Percentiles rank a stretch among this genome's conserved stretches.
Evolutionary conservation across 2,797 vertebrate species (phyloP).

Genomic region (Tokudaia tokunoshimensis): DNA sequence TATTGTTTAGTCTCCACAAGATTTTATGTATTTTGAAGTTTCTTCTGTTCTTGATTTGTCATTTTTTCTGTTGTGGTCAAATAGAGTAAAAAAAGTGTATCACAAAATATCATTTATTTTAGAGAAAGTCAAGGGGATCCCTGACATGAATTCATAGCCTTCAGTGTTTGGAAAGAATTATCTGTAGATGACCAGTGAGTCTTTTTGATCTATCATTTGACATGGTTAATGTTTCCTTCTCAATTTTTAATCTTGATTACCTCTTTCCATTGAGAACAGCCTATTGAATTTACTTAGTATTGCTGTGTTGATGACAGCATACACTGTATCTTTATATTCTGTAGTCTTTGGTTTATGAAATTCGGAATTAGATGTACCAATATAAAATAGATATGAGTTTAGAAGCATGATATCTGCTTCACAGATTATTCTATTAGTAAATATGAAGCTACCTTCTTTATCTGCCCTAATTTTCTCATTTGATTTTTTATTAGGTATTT

Average conservation of each 20-base stretch:
- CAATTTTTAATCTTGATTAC: not conserved
- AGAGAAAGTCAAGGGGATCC: not conserved
- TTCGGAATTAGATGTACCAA: not conserved
- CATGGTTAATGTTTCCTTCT: not conserved
- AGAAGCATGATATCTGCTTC: not conserved
- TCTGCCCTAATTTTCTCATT: not conserved
- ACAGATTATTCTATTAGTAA: not conserved
- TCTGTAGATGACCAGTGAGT: not conserved
- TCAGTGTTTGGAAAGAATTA: not conserved
- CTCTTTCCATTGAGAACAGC: not conserved
- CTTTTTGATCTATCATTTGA: not conserved
- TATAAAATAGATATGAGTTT: not conserved
- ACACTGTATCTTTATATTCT: not conserved
- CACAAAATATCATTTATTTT: not conserved
- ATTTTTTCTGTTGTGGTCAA: not conserved
- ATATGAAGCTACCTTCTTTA: too few relatives aligned
- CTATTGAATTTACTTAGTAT: not conserved
- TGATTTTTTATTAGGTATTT: not conserved
- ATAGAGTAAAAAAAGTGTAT: too few relatives aligned
- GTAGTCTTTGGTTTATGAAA: not conserved
- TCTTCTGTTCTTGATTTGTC: not conserved
- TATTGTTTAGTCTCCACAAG: not conserved
- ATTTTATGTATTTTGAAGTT: not conserved
- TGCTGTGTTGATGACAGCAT: not conserved
- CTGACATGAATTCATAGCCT: not conserved